These are phyloP conservation scores for Channa argus DNA, from an alignment of 2,113 vertebrate species.

Conservation along the genomic window DNA sequence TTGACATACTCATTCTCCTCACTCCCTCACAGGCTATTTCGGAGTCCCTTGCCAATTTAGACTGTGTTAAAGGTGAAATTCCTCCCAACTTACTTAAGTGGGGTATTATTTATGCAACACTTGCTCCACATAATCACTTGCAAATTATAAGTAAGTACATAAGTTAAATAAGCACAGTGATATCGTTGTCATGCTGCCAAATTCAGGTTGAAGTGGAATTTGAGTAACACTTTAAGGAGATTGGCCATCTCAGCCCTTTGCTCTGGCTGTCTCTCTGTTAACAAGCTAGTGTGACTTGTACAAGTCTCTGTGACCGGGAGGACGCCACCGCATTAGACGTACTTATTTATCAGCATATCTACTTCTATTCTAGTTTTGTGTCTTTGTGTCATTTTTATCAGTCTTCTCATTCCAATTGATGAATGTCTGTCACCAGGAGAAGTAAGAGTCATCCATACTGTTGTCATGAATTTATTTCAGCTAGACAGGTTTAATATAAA, in stretches of 20 bases:
- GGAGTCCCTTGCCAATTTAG: slow-evolving; percentile 16
- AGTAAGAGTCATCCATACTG: slow-evolving; percentile 70
- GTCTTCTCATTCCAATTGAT: slow-evolving; percentile 27
- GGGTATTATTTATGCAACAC: slow-evolving; percentile 40
- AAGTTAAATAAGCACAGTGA: neutral
- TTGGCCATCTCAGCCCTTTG: neutral
- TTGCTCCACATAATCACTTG: slow-evolving; percentile 38
- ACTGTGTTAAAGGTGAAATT: slow-evolving; percentile 48
- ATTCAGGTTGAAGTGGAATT: slow-evolving; percentile 25
- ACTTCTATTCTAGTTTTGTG: too few relatives aligned
- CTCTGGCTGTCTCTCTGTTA: slow-evolving; percentile 13
- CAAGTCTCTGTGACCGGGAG: neutral
- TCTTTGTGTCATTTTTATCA: neutral
- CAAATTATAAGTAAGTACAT: slow-evolving; percentile 34
- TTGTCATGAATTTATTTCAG: slow-evolving; percentile 68
- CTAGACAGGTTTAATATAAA: slow-evolving; percentile 73
- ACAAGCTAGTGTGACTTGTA: slow-evolving; percentile 19
- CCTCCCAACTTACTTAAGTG: slow-evolving; percentile 21
- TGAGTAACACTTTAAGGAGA: neutral
- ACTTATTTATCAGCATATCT: too few relatives aligned
- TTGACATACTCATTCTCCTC: slow-evolving; percentile 8
- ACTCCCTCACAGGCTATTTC: slow-evolving; percentile 10
- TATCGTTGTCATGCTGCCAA: slow-evolving; percentile 15
- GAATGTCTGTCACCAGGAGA: slow-evolving; percentile 28
- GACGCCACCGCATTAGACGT: too few relatives aligned